Conservation (phyloP, 2,113 vertebrate species). For the Ptilonorhynchus violaceus region DNA sequence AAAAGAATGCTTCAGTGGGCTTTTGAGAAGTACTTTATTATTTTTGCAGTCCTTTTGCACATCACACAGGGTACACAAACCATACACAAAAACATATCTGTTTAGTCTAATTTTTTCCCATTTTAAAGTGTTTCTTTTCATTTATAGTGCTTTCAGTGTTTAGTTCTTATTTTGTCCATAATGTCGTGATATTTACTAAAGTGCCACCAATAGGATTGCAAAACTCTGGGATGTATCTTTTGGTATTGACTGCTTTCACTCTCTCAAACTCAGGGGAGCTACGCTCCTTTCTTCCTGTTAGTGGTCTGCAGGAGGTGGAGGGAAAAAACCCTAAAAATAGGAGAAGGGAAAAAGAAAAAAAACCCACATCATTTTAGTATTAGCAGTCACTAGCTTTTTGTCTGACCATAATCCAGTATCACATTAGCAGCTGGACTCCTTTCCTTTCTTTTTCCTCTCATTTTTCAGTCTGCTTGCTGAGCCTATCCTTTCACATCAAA, state of each 20-base stretch:
- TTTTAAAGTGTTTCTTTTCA: background rate
- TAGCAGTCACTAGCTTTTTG: background rate
- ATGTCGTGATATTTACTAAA: background rate
- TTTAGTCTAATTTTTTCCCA: background rate
- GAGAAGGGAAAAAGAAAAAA: background rate
- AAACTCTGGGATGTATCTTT: background rate
- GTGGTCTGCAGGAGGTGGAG: background rate
- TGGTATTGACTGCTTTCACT: background rate
- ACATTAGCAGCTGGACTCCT: slow-evolving; percentile 11
- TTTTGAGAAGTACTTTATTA: background rate
- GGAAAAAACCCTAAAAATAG: background rate
- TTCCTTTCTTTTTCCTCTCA: slow-evolving; percentile 17
- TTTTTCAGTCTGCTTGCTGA: slow-evolving; percentile 12
- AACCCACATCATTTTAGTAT: background rate
- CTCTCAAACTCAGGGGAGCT: background rate
- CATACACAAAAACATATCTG: background rate
- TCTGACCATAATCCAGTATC: background rate
- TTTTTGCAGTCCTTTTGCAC: background rate
- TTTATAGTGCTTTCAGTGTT: background rate
- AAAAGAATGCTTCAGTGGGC: background rate
- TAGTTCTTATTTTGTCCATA: background rate
- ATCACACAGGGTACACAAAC: background rate
- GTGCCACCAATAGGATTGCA: background rate
- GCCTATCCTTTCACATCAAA: slow-evolving; percentile 2
- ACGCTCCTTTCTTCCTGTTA: background rate